Conservation (phyloP, 2,888 invertebrate genomes). For the Coremacera marginata region DNA sequence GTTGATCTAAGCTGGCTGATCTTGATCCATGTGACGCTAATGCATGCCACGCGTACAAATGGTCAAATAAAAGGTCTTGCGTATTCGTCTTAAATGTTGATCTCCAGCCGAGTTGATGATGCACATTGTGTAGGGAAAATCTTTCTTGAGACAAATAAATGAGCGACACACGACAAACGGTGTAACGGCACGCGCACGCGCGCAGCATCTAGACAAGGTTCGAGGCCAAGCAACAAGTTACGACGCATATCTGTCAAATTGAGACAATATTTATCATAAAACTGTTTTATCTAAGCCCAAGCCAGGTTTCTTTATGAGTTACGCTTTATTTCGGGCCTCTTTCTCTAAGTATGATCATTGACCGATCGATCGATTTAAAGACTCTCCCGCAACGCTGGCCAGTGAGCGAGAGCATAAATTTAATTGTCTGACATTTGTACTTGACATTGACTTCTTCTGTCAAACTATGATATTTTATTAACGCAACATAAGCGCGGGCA, state of each 20-base stretch:
- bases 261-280: conserved; percentile 31
- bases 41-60: conserved; percentile 49
- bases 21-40: conserved; percentile 33
- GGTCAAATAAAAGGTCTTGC: conserved; percentile 7
- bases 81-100: background rate
- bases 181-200: conserved; percentile 50
- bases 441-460: conserved; percentile 39
- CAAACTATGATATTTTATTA: conserved; percentile 24
- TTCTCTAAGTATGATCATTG: background rate
- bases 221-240: background rate
- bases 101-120: conserved; percentile 17
- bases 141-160: conserved; percentile 8
- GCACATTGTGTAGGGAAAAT: background rate
- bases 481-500: conserved; percentile 1
- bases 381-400: conserved; percentile 45
- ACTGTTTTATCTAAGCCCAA: background rate
- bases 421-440: conserved; percentile 43
- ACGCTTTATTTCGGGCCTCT: background rate
- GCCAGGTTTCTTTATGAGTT: background rate
- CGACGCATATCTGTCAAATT: conserved; percentile 18
- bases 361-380: background rate
- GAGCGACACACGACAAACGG: conserved; percentile 48
- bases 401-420: conserved; percentile 33
- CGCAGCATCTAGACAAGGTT: background rate
- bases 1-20: conserved; percentile 19